Percentiles rank a stretch among this genome's conserved stretches.
These are phyloP conservation scores for Chymomyza amoena DNA, from an alignment of 2,888 invertebrate species.

Conservation along the genomic window DNA sequence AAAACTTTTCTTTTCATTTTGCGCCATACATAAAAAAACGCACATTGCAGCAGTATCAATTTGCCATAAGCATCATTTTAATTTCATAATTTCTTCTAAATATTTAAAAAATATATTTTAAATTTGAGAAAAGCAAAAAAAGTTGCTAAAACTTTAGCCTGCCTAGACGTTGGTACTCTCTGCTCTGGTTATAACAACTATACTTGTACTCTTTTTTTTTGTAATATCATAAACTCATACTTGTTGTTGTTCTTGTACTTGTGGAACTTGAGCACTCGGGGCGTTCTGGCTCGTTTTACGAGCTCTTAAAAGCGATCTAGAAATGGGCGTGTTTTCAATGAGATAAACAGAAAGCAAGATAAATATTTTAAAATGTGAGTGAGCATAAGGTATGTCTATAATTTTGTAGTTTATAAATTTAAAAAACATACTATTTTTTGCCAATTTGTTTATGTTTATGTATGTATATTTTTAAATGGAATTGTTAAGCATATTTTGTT, in stretches of 20 bases:
- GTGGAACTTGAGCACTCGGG: conserved; percentile 19
- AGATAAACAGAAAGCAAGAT: conserved; percentile 68
- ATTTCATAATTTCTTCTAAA: background rate
- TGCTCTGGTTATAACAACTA: background rate
- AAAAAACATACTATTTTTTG: conserved; percentile 14
- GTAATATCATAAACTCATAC: background rate
- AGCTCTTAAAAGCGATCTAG: conserved; percentile 19
- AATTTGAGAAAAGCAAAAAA: background rate
- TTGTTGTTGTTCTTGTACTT: conserved; percentile 46
- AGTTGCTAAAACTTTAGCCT: background rate
- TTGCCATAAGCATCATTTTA: conserved; percentile 7
- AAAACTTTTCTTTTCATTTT: conserved; percentile 8
- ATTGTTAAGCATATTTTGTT: conserved; percentile 1
- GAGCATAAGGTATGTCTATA: conserved; percentile 79
- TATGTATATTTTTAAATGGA: conserved; percentile 10
- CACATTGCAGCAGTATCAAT: conserved; percentile 1
- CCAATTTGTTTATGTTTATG: conserved; percentile 25
- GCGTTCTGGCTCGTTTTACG: conserved; percentile 32
- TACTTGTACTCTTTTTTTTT: background rate
- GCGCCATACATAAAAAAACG: background rate
- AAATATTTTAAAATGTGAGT: conserved; percentile 71
- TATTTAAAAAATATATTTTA: background rate
- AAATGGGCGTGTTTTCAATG: conserved; percentile 47
- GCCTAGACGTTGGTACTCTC: background rate
- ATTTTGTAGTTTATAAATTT: conserved; percentile 44